Percentiles rank a stretch among this genome's conserved stretches.
These are phyloP conservation scores for Spisula solida DNA, from an alignment of 2,888 invertebrate species.

Conservation along the genomic window DNA sequence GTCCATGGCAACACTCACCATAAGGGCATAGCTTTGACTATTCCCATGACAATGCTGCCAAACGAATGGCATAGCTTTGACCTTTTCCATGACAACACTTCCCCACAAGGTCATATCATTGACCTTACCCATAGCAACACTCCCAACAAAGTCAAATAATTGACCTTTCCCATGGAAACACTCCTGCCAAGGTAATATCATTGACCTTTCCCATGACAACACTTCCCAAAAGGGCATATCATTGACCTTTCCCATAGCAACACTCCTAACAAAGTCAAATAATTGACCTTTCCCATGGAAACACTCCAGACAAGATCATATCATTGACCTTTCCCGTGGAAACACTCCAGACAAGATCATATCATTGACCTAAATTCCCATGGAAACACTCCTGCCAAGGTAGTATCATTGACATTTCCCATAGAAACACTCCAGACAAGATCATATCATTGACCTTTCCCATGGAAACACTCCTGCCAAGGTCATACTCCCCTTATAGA, in stretches of 20 bases:
- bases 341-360: not conserved
- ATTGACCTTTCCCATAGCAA: no score
- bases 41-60: no score
- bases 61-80: not conserved
- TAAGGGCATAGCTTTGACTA: not conserved
- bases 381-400: no score
- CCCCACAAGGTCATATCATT: not conserved
- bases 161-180: not conserved
- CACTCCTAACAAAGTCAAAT: no score
- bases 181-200: not conserved
- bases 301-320: not conserved
- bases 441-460: not conserved
- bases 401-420: no score
- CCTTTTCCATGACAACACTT: not conserved
- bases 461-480: not conserved
- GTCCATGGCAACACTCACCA: not conserved
- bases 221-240: no score
- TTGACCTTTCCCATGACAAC: no score
- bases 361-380: not conserved
- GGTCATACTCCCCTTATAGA: not conserved
- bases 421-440: no score
- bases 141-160: not conserved
- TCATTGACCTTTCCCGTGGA: not conserved
- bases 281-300: no score
- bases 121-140: not conserved